Evolutionary conservation across 2,113 vertebrate species (phyloP).

Genomic region (Paralichthys olivaceus): DNA sequence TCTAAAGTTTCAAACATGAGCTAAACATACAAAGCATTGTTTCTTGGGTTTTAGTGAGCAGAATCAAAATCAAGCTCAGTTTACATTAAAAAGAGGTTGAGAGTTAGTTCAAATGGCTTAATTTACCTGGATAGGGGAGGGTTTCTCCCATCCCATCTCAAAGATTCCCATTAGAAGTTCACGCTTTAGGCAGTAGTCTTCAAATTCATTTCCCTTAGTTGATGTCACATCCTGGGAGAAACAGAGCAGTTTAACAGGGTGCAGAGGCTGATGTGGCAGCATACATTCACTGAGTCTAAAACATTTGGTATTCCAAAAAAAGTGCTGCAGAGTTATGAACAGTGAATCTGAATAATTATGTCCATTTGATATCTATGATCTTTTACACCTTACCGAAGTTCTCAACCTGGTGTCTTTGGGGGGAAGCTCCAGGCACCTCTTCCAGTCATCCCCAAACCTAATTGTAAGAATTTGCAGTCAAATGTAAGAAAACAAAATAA

Average conservation of each 20-base stretch:
- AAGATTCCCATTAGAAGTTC: slow-evolving; percentile 84
- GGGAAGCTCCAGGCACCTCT: slow-evolving; percentile 80
- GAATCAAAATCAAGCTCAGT: not conserved
- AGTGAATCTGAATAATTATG: not conserved
- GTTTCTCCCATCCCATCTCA: slow-evolving; percentile 84
- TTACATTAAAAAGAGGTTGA: not conserved
- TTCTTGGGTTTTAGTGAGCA: not conserved
- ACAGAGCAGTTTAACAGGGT: not conserved
- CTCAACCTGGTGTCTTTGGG: slow-evolving; percentile 77
- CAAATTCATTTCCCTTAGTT: slow-evolving; percentile 83
- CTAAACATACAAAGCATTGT: not conserved
- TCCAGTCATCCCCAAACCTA: slow-evolving; percentile 84
- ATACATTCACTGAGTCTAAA: not conserved
- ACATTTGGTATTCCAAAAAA: not conserved
- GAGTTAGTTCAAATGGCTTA: not conserved
- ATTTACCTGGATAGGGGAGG: slow-evolving; percentile 81
- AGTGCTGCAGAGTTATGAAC: not conserved
- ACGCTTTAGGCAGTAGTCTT: slow-evolving; percentile 83
- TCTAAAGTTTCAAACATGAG: not conserved
- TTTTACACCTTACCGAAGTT: slow-evolving; percentile 70
- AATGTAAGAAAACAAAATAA: not conserved
- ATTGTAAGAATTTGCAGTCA: not conserved
- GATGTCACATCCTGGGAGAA: slow-evolving; percentile 80
- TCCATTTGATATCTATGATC: not conserved
- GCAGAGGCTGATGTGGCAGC: not conserved